Evolutionary conservation across 1,140 invertebrate genomes (phyloP).

Genomic region (Ceratina australensis): DNA sequence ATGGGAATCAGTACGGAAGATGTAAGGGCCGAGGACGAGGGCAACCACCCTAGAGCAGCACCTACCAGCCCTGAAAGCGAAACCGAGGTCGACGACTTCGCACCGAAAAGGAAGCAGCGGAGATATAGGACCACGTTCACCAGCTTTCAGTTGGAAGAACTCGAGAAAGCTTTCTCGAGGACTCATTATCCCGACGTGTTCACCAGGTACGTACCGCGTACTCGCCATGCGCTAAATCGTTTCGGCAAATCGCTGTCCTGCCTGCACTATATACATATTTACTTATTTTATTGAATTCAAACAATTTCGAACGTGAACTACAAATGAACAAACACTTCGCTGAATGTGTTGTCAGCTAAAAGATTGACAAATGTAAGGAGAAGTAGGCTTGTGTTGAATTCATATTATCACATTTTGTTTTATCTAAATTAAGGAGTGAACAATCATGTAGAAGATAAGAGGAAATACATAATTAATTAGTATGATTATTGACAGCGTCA

Average conservation of each 20-base stretch:
- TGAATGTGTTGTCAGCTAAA: too few relatives aligned
- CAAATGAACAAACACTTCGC: too few relatives aligned
- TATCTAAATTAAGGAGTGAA: too few relatives aligned
- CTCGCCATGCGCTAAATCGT: neutral
- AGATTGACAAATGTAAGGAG: too few relatives aligned
- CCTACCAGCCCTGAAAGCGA: conserved; percentile 85
- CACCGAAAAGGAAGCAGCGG: conserved; percentile 94
- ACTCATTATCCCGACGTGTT: conserved; percentile 99
- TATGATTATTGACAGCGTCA: too few relatives aligned
- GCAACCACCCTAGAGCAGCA: conserved; percentile 75
- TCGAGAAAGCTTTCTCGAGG: conserved; percentile 97
- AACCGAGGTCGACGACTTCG: conserved; percentile 88
- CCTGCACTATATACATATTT: too few relatives aligned
- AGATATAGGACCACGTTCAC: conserved; percentile 97
- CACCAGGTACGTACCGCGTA: conserved; percentile 87
- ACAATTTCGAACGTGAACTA: too few relatives aligned
- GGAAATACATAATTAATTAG: too few relatives aligned
- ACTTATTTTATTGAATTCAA: too few relatives aligned
- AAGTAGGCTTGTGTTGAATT: too few relatives aligned
- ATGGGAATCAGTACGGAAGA: conserved; percentile 78
- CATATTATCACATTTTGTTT: too few relatives aligned
- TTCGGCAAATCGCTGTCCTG: neutral
- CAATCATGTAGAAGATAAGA: too few relatives aligned
- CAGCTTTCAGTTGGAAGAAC: conserved; percentile 96
- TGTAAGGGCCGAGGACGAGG: conserved; percentile 72